Evolutionary conservation across 2,888 invertebrate genomes (phyloP).

Genomic region (Timandra comae): DNA sequence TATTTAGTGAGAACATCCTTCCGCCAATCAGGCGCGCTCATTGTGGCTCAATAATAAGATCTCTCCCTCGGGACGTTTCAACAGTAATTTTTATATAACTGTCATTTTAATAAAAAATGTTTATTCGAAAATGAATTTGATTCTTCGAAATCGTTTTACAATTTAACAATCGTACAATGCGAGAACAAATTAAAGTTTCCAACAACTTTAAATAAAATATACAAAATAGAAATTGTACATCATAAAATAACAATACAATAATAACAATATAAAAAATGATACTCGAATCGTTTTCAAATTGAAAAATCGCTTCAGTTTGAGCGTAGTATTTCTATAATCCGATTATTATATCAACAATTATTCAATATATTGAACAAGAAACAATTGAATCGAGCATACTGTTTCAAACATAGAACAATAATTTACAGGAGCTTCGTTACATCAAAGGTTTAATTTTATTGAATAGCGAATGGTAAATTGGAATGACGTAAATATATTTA

Average conservation of each 20-base stretch:
- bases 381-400: conserved; percentile 38
- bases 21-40: conserved; percentile 74
- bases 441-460: conserved; percentile 52
- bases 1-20: conserved; percentile 76
- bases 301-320: too few relatives aligned
- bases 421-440: conserved; percentile 43
- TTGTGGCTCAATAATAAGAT: conserved; percentile 66
- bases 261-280: too few relatives aligned
- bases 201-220: too few relatives aligned
- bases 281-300: too few relatives aligned
- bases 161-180: too few relatives aligned
- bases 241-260: too few relatives aligned
- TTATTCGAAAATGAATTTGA: conserved; percentile 38
- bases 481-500: conserved; percentile 62
- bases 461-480: conserved; percentile 55
- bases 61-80: conserved; percentile 60
- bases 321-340: conserved; percentile 25
- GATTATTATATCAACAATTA: conserved; percentile 36
- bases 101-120: conserved; percentile 65
- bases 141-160: too few relatives aligned
- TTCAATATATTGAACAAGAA: conserved; percentile 28
- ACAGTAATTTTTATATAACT: conserved; percentile 69
- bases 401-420: conserved; percentile 60
- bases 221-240: too few relatives aligned
- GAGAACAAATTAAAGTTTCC: too few relatives aligned